phyloP scores from a whole-genome alignment of 2,797 vertebrate species.

The Myioborus melanocephalus region DNA sequence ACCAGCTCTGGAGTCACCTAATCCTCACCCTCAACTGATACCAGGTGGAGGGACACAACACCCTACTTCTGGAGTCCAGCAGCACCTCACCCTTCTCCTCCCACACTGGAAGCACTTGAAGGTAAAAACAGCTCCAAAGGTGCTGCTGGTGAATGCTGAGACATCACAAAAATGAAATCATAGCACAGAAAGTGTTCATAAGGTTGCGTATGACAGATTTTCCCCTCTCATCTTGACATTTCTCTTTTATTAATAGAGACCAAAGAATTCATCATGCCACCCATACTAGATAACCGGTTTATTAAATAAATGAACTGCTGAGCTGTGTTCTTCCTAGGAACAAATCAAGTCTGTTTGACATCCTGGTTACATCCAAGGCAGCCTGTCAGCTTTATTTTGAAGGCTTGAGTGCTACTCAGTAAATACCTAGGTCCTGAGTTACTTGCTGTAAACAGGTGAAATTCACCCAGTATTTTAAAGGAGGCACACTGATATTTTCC shows the following conservation, averaged over 20 bases:
- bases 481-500: neutral
- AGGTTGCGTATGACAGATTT: neutral
- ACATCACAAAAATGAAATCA: neutral
- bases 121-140: neutral
- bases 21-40: constrained; percentile 1
- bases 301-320: neutral
- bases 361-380: neutral
- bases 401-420: neutral
- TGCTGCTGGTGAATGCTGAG: neutral
- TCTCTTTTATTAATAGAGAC: neutral
- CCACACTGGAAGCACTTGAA: neutral
- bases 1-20: neutral
- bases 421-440: neutral
- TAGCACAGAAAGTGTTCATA: neutral
- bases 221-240: neutral
- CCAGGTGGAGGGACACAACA: neutral
- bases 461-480: constrained; percentile 30
- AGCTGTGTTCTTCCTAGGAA: neutral
- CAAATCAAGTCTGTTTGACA: neutral
- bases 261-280: neutral
- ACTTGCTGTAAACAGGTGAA: neutral
- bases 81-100: constrained; percentile 34
- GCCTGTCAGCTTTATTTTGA: neutral
- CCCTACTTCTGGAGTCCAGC: neutral
- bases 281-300: neutral